A percentile compares a stretch with the other conserved stretches of the same genome.
These are phyloP conservation scores for Procambarus clarkii DNA, from an alignment of 1,140 invertebrate species.

Conservation along the genomic window DNA sequence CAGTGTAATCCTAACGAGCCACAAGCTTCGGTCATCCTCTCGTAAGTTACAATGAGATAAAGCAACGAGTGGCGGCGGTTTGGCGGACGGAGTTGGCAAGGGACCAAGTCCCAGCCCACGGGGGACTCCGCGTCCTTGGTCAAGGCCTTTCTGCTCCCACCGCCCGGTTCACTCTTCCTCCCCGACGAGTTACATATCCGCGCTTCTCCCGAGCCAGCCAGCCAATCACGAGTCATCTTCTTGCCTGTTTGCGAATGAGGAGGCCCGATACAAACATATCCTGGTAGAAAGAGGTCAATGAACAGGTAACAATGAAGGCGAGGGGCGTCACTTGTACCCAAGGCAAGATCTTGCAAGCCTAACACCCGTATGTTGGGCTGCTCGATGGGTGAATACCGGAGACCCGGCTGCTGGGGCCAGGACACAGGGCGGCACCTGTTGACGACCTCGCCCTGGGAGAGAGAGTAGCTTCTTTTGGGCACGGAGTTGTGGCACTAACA, in stretches of 20 bases:
- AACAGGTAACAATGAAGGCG: conserved; percentile 54
- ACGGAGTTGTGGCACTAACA: conserved; percentile 13
- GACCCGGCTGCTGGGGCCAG: not conserved
- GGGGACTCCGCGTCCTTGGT: conserved; percentile 63
- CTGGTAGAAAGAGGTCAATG: conserved; percentile 48
- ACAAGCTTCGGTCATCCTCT: conserved; percentile 31
- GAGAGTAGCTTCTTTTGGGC: conserved; percentile 36
- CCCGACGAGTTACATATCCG: conserved; percentile 24
- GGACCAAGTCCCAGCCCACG: conserved; percentile 38
- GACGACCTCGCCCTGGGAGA: conserved; percentile 30
- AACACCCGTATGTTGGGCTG: conserved; percentile 32
- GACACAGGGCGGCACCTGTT: conserved; percentile 7
- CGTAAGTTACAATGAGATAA: conserved; percentile 57
- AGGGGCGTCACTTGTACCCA: conserved; percentile 36
- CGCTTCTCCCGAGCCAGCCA: conserved; percentile 28
- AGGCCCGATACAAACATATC: conserved; percentile 26
- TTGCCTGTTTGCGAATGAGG: conserved; percentile 15
- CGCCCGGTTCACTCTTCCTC: conserved; percentile 11
- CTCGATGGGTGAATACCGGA: conserved; percentile 25
- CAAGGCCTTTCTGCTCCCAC: conserved; percentile 41
- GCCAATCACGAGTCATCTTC: conserved; percentile 34
- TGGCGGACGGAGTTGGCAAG: conserved; percentile 29
- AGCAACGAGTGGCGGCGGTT: conserved; percentile 27
- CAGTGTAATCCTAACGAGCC: not conserved
- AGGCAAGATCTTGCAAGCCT: conserved; percentile 27